A percentile compares a stretch with the other conserved stretches of the same genome.
phyloP scores from a whole-genome alignment of 30 jellyfish, hydroid and myxozoan genomes.

The Chrysaora quinquecirrha region DNA sequence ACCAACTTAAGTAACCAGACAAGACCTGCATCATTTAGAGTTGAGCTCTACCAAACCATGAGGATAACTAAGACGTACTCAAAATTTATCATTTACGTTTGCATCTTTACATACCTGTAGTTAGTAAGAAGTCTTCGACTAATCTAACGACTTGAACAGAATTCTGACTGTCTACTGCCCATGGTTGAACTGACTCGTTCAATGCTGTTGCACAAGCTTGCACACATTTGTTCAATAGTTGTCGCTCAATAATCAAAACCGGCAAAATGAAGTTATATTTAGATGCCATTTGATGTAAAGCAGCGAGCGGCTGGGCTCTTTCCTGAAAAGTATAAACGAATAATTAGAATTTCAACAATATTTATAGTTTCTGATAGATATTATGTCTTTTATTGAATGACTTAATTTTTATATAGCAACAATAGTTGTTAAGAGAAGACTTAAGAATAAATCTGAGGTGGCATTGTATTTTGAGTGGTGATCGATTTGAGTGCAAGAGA shows the following conservation, averaged over 20 bases:
- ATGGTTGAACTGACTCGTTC: slow-evolving; percentile 79
- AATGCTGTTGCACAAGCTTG: slow-evolving; percentile 67
- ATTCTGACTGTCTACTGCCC: slow-evolving; percentile 88
- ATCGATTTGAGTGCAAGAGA: too few relatives aligned
- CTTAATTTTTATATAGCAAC: too few relatives aligned
- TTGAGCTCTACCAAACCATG: too few relatives aligned
- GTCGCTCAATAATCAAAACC: slow-evolving; percentile 80
- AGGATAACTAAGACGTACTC: too few relatives aligned
- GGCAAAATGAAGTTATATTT: slow-evolving; percentile 65
- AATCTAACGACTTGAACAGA: slow-evolving; percentile 85
- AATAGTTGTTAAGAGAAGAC: too few relatives aligned
- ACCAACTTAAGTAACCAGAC: too few relatives aligned
- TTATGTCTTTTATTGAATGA: too few relatives aligned
- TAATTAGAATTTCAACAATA: too few relatives aligned
- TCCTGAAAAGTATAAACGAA: slow-evolving; percentile 42
- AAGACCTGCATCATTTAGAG: too few relatives aligned
- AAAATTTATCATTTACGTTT: background rate
- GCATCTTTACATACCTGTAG: slow-evolving; percentile 56
- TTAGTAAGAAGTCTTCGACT: slow-evolving; percentile 78
- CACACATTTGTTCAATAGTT: slow-evolving; percentile 67
- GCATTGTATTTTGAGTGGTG: too few relatives aligned
- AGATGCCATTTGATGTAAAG: slow-evolving; percentile 89
- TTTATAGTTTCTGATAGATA: too few relatives aligned
- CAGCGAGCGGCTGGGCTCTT: slow-evolving; percentile 82
- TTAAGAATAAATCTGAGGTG: too few relatives aligned